Evolutionary conservation across 2,113 vertebrate species (phyloP), one percentile per base, ranked within the genome.

Genomic region (Taxidea taxus): DNA sequence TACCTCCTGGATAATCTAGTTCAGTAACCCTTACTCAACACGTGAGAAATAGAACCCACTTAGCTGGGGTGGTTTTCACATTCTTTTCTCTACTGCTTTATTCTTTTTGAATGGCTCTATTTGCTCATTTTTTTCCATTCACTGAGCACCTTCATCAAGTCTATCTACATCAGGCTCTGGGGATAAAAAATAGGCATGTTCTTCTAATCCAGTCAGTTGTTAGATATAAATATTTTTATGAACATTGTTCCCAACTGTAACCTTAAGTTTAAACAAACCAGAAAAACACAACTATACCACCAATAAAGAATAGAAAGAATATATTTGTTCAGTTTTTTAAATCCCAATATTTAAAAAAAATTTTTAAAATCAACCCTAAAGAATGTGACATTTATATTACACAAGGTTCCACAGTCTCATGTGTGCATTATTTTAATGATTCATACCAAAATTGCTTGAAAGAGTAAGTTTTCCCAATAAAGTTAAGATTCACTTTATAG

Each of bases 261-360:
- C 27, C 16, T 84, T 94, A 27, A 75, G 54, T 94, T 97, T 91
- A 94, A 96, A 25, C 29, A 82, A 86, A 93, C 37, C 37, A 56
- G 18, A 62, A 25, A 80, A 91, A 62, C 25, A 77, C 3, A 75
- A 16, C 29, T 84, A 75, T 80, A n/a, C 10, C 5, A 68, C 21
- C 18, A 60, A 16, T 25, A 87, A 94, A 68, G 12, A 58, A 70
- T 31, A 85, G 42, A 85, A 90, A 29, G 97, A 85, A 70, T 58
- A 47, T 4, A 39, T 0, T 37, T 86, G 13, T 87, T 80, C 34
- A 60, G 4, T 87, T 62, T 84, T 87, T 75, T 9, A 31, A 75
- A 51, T 37, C 4, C 13, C 47, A 90, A 47, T 44, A 47, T 64
- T 87, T 23, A 89, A 68, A 49, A 34, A 34, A 29, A 66, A 10